These are phyloP conservation scores for Drosophila takahashii DNA, from an alignment of 1,140 invertebrate species.

Conservation along the genomic window DNA sequence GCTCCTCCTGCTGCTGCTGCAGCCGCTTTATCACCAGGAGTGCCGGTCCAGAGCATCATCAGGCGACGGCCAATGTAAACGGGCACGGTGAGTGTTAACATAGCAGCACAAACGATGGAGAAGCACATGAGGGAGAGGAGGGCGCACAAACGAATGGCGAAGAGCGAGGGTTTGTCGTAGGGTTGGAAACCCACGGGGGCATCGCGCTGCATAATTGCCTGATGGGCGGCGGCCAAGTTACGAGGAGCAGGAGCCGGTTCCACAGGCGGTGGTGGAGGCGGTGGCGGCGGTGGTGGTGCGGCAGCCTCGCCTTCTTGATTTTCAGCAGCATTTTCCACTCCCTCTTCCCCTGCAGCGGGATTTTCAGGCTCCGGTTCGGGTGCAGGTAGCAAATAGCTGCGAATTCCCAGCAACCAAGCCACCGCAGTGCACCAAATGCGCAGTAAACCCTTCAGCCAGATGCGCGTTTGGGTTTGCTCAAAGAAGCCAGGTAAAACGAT, in stretches of 20 bases:
- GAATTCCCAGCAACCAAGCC: slow-evolving; percentile 93
- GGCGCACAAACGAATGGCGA: slow-evolving; percentile 91
- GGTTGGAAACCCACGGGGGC: slow-evolving; percentile 93
- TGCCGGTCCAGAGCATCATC: slow-evolving; percentile 92
- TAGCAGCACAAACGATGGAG: slow-evolving; percentile 90
- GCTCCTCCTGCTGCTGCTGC: slow-evolving; percentile 17
- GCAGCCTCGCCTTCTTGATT: slow-evolving; percentile 8
- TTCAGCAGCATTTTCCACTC: slow-evolving; percentile 18
- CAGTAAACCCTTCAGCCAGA: slow-evolving; percentile 95
- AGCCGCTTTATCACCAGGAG: slow-evolving; percentile 43
- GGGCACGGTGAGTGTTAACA: slow-evolving; percentile 90
- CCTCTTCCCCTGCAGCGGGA: slow-evolving; percentile 76
- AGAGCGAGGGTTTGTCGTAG: slow-evolving; percentile 93
- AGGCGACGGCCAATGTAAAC: slow-evolving; percentile 93
- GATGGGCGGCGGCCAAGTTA: slow-evolving; percentile 91
- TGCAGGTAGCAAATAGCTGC: slow-evolving; percentile 94
- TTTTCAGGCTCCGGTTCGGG: slow-evolving; percentile 56
- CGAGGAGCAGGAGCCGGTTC: slow-evolving; percentile 81
- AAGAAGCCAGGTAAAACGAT: slow-evolving; percentile 97
- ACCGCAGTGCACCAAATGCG: slow-evolving; percentile 95
- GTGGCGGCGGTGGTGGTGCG: slow-evolving; percentile 58
- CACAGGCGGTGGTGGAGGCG: slow-evolving; percentile 78
- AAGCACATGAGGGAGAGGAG: slow-evolving; percentile 93
- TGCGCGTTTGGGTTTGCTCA: slow-evolving; percentile 97
- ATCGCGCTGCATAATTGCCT: slow-evolving; percentile 91